Base-by-base conservation (phyloP, 2,113 vertebrate species). In the Tapirus terrestris region DNA sequence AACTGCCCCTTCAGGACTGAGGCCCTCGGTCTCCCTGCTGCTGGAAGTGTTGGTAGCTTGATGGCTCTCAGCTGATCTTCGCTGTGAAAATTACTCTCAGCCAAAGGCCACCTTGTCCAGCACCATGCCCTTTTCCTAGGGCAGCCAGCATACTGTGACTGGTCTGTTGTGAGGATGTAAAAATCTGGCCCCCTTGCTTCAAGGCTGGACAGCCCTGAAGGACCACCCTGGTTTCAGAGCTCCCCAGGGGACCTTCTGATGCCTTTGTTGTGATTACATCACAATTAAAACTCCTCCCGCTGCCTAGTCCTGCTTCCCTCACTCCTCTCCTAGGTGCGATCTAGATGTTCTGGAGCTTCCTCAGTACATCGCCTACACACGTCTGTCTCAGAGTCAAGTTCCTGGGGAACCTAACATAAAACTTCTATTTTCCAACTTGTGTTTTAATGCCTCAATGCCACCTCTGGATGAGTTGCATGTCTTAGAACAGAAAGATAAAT, bases 241-340 rank as follows among this genome's bases (percentile, higher is more conserved):
- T 29, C 10, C 39, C 18, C 2, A 0, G 1, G 2, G 45, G 36
- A 10, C 58, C 25, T 51, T 4, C 8, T 2, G 23, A 89, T 4
- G 23, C 36, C 48, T 84, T 72, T 14, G 13, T 14, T 63, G 27
- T 11, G 60, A 72, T 10, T 33, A 7, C 61, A 8, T 81, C 53
- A 17, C 21, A 7, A 17, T 43, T 58, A 23, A 72, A 53, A 29
- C 20, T 18, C 7, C 23, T 63, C 20, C 16, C 9, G 4, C 2
- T 8, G 14, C 63, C 67, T 36, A 11, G 43, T 43, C 29, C 36
- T 17, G 33, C 6, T 53, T 51, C 23, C 45, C 1, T 39, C 6
- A 4, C 2, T 68, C 5, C 39, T 43, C 23, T 48, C 1, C 21
- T 13, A 53, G 14, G 51, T 53, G 51, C 14, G 13, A 53, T 9